A percentile compares a stretch with the other conserved stretches of the same genome.
phyloP scores from a whole-genome alignment of 2,888 invertebrate genomes.

The Erebia palarica region DNA sequence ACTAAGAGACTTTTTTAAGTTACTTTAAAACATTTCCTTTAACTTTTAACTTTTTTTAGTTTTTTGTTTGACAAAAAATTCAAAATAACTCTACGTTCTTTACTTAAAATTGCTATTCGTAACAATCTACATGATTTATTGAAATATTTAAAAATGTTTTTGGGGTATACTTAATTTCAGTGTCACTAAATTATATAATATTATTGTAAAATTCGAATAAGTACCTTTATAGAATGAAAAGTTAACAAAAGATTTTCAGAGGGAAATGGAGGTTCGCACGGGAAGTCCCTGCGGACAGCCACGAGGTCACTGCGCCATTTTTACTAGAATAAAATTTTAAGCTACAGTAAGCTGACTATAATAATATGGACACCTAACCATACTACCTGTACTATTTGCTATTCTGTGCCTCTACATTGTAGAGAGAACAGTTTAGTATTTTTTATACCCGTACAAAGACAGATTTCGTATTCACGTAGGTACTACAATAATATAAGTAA shows the following conservation, averaged over 20 bases:
- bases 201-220: background rate
- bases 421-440: background rate
- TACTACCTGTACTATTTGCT: too few species aligned
- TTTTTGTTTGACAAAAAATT: background rate
- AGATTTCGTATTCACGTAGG: background rate
- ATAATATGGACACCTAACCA: background rate
- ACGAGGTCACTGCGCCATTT: constrained; percentile 15
- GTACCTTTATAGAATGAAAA: background rate
- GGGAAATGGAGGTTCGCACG: constrained; percentile 2
- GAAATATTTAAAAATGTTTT: too few species aligned
- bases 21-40: background rate
- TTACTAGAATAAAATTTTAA: constrained; percentile 10
- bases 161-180: background rate
- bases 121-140: background rate
- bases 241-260: constrained; percentile 16
- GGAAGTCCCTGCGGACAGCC: constrained; percentile 12
- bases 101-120: background rate
- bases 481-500: background rate
- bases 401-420: too few species aligned
- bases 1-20: background rate
- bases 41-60: too few species aligned
- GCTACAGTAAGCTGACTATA: background rate
- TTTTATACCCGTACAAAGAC: background rate
- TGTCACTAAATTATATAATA: background rate
- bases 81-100: background rate